Conservation (phyloP, 2,113 vertebrate genomes). For the Labrus mixtus region DNA sequence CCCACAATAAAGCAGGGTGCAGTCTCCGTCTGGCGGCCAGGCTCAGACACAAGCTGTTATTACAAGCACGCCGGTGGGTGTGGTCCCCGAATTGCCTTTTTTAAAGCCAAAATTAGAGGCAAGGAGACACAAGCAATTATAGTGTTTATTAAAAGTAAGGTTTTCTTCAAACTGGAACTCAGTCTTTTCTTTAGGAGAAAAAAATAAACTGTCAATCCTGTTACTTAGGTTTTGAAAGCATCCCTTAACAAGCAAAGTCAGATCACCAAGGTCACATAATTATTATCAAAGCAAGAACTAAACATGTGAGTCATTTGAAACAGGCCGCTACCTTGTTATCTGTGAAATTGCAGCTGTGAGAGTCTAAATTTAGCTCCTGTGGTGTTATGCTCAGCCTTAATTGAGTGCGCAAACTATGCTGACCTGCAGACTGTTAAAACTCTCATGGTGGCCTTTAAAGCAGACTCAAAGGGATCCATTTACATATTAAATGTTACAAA, state of each 20-base stretch:
- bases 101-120: constrained; percentile 67
- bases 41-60: constrained; percentile 54
- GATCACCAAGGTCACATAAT: constrained; percentile 21
- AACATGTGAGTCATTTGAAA: constrained; percentile 22
- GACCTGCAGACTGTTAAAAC: constrained; percentile 64
- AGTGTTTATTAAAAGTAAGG: constrained; percentile 45
- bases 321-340: constrained; percentile 20
- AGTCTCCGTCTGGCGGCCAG: constrained; percentile 27
- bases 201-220: neutral
- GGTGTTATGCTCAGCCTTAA: constrained; percentile 45
- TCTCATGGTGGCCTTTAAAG: constrained; percentile 38
- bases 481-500: constrained; percentile 46
- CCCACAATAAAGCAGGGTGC: constrained; percentile 39
- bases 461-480: constrained; percentile 45
- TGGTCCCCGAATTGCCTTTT: constrained; percentile 44
- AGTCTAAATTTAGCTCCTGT: constrained; percentile 61
- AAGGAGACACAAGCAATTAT: constrained; percentile 52
- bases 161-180: neutral
- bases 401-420: constrained; percentile 61
- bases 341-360: constrained; percentile 47
- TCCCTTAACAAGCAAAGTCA: constrained; percentile 6
- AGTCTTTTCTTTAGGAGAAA: neutral
- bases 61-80: constrained; percentile 51
- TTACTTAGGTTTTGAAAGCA: constrained; percentile 3
- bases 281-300: neutral